These are phyloP conservation scores for Proisotoma minuta DNA, from an alignment of 2,888 invertebrate species.

Conservation along the genomic window DNA sequence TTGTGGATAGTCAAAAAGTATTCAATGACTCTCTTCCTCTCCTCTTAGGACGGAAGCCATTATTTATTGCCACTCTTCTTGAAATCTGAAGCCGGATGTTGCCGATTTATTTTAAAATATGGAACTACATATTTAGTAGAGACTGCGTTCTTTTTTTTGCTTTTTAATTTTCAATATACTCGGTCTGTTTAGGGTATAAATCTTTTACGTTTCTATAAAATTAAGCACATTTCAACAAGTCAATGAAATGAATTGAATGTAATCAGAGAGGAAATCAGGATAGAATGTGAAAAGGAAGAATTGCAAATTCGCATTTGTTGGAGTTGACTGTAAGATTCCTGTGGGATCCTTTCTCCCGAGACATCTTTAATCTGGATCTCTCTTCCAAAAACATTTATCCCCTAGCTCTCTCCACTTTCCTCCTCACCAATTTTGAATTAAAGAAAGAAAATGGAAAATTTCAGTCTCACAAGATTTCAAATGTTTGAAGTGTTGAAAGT, in stretches of 20 bases:
- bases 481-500: conserved; percentile 5
- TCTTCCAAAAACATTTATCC: neutral
- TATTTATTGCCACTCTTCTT: conserved; percentile 15
- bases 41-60: conserved; percentile 21
- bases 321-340: neutral
- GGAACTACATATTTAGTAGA: conserved; percentile 15
- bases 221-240: neutral
- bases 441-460: neutral
- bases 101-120: conserved; percentile 30
- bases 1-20: neutral
- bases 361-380: conserved; percentile 2
- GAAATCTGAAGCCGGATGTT: conserved; percentile 20
- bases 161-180: conserved; percentile 21
- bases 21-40: neutral
- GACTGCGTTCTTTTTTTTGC: conserved; percentile 26
- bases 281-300: neutral
- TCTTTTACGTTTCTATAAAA: conserved; percentile 5
- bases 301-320: neutral
- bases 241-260: neutral
- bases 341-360: neutral
- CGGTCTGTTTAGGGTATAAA: neutral
- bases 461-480: neutral
- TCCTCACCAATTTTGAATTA: neutral
- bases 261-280: neutral
- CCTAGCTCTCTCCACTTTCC: neutral